Base-by-base conservation (phyloP, 2,888 invertebrate genomes). In the Megamerina dolium region DNA sequence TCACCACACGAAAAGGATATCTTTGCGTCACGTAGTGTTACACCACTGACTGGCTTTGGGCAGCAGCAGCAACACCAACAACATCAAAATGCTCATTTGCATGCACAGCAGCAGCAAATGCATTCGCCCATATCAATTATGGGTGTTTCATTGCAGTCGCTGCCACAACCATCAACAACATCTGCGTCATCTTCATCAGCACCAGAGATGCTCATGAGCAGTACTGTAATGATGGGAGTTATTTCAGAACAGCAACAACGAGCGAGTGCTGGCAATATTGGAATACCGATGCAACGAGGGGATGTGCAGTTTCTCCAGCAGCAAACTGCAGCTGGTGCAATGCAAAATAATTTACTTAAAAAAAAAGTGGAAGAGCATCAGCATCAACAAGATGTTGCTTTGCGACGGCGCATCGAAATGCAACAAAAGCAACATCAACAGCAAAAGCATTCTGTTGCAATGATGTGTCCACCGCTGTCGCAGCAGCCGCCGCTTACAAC, bases 281-380 rank as follows among this genome's bases (percentile, higher is more conserved):
- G n/a, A n/a, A n/a, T n/a, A n/a, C n/a, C n/a, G n/a, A n/a, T n/a
- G n/a, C n/a, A n/a, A n/a, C n/a, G n/a, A n/a, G n/a, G n/a, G n/a
- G n/a, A n/a, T n/a, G n/a, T n/a, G n/a, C n/a, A n/a, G n/a, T n/a
- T n/a, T n/a, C n/a, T n/a, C n/a, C n/a, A n/a, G n/a, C n/a, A n/a
- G n/a, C n/a, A n/a, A n/a, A n/a, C n/a, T n/a, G n/a, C n/a, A n/a
- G n/a, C n/a, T n/a, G n/a, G n/a, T n/a, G n/a, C n/a, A n/a, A 83
- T 90, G 79, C 90, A 90, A 72, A 80, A 80, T 59, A 89, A 89
- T 13, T 76, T 90, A 57, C 84, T 90, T 59, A 90, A 90, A 74
- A 87, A 88, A 75, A 89, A 90, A 70, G 74, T 91, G 44, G 90
- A 90, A 67, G 90, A 90, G 59, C 90, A 90, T 68, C 47, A 51